Conservation (phyloP, 2,797 vertebrate genomes). For the Lophotriccus pileatus region DNA sequence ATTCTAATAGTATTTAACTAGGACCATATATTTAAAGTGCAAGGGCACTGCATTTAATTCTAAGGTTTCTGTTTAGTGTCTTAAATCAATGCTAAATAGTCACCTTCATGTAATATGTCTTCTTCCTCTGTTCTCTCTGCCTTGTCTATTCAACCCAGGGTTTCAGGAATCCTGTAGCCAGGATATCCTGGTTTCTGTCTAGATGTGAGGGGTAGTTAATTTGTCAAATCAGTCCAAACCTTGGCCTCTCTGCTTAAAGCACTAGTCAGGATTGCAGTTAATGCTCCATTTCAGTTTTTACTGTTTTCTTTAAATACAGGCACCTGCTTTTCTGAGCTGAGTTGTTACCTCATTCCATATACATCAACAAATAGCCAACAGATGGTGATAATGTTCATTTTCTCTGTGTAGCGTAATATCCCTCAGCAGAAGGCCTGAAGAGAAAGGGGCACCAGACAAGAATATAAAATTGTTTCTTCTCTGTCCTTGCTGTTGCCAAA, state of each 20-base stretch:
- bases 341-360: background rate
- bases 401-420: background rate
- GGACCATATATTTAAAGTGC: accelerated
- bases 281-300: background rate
- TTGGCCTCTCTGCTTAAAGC: background rate
- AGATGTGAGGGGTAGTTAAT: background rate
- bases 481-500: background rate
- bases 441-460: background rate
- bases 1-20: background rate
- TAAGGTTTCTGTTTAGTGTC: background rate
- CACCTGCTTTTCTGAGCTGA: background rate
- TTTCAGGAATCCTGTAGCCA: background rate
- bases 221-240: background rate
- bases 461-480: background rate
- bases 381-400: conserved; percentile 56
- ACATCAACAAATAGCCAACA: conserved; percentile 47
- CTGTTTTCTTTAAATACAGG: background rate
- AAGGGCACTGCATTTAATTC: background rate
- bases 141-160: background rate
- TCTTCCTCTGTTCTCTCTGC: background rate
- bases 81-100: background rate
- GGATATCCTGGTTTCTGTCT: background rate
- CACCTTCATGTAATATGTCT: background rate
- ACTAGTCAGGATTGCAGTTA: background rate
- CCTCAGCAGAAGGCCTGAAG: conserved; percentile 33